phyloP scores from a whole-genome alignment of 2,888 invertebrate genomes.

The Strigamia transsilvanica region DNA sequence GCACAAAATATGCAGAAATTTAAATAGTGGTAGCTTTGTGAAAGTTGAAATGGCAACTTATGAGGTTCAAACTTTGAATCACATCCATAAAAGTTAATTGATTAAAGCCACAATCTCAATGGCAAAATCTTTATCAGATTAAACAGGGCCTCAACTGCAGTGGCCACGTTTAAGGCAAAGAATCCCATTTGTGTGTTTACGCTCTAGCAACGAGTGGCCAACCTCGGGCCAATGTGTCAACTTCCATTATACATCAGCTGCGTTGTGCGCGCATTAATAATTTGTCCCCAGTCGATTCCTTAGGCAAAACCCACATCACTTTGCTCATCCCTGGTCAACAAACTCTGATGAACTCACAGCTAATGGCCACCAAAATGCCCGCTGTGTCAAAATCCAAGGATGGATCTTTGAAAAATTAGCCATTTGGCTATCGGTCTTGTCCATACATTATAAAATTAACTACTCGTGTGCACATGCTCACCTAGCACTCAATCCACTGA shows the following conservation, averaged over 20 bases:
- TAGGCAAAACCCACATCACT: constrained; percentile 13
- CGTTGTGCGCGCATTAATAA: constrained; percentile 16
- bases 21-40: too few relatives aligned
- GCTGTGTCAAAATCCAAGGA: neutral
- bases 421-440: too few relatives aligned
- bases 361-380: neutral
- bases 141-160: neutral
- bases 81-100: neutral
- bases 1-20: too few relatives aligned
- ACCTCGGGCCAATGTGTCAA: constrained; percentile 21
- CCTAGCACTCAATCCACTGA: too few relatives aligned
- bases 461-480: too few relatives aligned
- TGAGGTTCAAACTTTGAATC: too few relatives aligned
- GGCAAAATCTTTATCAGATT: neutral
- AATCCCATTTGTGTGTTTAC: constrained; percentile 20
- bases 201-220: constrained; percentile 13
- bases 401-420: neutral
- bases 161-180: constrained; percentile 4
- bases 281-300: constrained; percentile 26
- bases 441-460: too few relatives aligned
- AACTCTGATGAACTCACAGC: neutral
- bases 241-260: constrained; percentile 16
- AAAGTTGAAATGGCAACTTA: too few relatives aligned
- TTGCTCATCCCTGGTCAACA: constrained; percentile 2
- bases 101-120: neutral